A percentile compares a stretch with the other conserved stretches of the same genome.
Evolutionary conservation across 2,888 invertebrate genomes (phyloP).

Genomic region (Lycophotia porphyrea): DNA sequence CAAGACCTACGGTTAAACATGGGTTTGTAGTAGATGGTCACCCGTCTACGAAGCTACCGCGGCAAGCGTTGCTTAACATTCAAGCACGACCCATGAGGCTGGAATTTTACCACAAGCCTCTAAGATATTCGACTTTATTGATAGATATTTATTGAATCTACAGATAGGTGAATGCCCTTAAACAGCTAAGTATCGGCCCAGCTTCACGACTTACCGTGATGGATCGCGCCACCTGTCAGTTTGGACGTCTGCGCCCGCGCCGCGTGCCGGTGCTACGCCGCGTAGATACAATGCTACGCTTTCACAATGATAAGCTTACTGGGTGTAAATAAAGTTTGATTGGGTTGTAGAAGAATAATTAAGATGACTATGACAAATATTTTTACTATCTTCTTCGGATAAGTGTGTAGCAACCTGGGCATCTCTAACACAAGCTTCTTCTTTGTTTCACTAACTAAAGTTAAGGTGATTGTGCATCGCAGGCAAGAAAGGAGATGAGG

Average conservation of each 20-base stretch:
- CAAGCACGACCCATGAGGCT: neutral
- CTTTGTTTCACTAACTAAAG: neutral
- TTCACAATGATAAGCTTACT: slow-evolving; percentile 10
- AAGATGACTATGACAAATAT: neutral
- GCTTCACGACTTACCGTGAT: slow-evolving; percentile 38
- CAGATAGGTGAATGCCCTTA: slow-evolving; percentile 1
- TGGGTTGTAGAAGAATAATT: neutral
- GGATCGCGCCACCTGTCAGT: slow-evolving; percentile 44
- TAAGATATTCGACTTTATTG: neutral
- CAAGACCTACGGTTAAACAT: no score
- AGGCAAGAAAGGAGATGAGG: neutral
- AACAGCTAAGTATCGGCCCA: slow-evolving; percentile 1
- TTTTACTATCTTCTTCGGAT: neutral
- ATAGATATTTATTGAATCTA: neutral
- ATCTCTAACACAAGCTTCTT: neutral
- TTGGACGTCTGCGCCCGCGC: slow-evolving; percentile 34
- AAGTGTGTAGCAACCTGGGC: neutral
- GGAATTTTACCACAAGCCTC: neutral
- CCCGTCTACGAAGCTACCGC: neutral
- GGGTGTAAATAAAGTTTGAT: slow-evolving; percentile 1
- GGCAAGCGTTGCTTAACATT: neutral
- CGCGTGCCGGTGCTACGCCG: slow-evolving; percentile 9
- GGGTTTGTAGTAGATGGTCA: neutral
- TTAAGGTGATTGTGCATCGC: neutral
- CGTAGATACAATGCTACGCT: slow-evolving; percentile 16